Percentiles rank a stretch among this genome's conserved stretches.
These are phyloP conservation scores for Fukomys damarensis DNA, from an alignment of 2,113 vertebrate species.

Conservation along the genomic window DNA sequence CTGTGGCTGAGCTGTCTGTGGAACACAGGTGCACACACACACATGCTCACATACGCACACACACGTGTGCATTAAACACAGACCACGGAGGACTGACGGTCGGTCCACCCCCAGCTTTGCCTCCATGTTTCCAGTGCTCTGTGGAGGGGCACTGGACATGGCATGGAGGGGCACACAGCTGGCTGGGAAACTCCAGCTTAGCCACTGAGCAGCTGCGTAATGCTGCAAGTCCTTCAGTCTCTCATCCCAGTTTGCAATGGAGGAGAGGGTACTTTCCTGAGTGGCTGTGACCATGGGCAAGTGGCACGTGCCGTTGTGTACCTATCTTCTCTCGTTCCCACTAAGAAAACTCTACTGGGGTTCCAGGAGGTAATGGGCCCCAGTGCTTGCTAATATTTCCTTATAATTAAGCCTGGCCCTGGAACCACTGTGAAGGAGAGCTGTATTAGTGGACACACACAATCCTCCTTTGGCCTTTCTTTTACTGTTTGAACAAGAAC, in stretches of 20 bases:
- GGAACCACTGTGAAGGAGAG: neutral
- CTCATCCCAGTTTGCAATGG: neutral
- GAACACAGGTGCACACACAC: fast-evolving
- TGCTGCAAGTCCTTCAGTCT: neutral
- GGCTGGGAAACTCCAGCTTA: neutral
- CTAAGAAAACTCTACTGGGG: neutral
- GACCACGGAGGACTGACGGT: neutral
- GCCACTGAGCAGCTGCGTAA: neutral
- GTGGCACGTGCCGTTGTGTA: too few relatives aligned
- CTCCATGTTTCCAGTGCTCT: neutral
- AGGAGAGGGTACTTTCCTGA: neutral
- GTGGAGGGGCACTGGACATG: neutral
- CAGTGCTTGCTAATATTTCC: too few relatives aligned
- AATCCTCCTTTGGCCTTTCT: neutral
- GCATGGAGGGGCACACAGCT: neutral
- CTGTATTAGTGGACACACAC: neutral
- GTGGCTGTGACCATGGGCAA: neutral
- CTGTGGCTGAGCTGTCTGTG: neutral
- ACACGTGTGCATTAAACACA: neutral
- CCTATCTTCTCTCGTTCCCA: neutral
- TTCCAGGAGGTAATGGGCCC: neutral
- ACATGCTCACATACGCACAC: neutral
- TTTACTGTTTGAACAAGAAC: neutral
- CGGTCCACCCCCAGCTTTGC: neutral
- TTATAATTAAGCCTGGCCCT: neutral